Percentiles rank a stretch among this genome's conserved stretches.
phyloP scores from a whole-genome alignment of 2,888 invertebrate genomes.

The Oegoconia quadripuncta region DNA sequence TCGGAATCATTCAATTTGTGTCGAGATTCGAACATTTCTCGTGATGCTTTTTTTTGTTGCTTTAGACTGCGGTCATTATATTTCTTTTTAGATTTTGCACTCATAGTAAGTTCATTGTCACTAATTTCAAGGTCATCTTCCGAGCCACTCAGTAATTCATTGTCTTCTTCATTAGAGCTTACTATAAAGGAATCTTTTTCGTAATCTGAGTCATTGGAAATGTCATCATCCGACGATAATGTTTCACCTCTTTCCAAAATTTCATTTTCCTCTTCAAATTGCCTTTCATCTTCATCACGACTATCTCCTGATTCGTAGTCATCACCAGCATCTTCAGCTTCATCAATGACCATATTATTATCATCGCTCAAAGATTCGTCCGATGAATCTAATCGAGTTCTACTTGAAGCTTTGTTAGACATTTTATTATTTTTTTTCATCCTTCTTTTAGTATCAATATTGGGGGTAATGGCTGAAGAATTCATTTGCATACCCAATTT shows the following conservation, averaged over 20 bases:
- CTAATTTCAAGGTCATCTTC: conserved; percentile 65
- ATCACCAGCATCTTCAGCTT: conserved; percentile 61
- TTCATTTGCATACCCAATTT: conserved; percentile 47
- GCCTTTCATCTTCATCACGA: conserved; percentile 67
- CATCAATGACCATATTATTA: conserved; percentile 45
- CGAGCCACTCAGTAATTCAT: conserved; percentile 60
- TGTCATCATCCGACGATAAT: conserved; percentile 65
- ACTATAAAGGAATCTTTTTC: conserved; percentile 78
- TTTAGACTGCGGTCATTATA: conserved; percentile 59
- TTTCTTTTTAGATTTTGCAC: conserved; percentile 61
- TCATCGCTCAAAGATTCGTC: conserved; percentile 26
- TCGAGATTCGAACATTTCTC: conserved; percentile 66
- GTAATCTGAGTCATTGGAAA: conserved; percentile 64
- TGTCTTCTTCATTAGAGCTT: conserved; percentile 67
- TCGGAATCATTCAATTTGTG: conserved; percentile 45
- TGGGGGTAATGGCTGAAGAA: conserved; percentile 45
- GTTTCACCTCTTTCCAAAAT: conserved; percentile 73
- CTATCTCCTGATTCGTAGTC: conserved; percentile 72
- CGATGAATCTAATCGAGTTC: conserved; percentile 23
- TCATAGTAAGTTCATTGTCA: conserved; percentile 65
- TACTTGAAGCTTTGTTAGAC: conserved; percentile 20
- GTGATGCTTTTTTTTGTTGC: conserved; percentile 65
- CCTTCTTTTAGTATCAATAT: conserved; percentile 25
- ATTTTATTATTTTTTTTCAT: conserved; percentile 15
- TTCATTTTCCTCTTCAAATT: conserved; percentile 70